Conservation (phyloP, 2,113 vertebrate genomes). For the Rhea americana region DNA sequence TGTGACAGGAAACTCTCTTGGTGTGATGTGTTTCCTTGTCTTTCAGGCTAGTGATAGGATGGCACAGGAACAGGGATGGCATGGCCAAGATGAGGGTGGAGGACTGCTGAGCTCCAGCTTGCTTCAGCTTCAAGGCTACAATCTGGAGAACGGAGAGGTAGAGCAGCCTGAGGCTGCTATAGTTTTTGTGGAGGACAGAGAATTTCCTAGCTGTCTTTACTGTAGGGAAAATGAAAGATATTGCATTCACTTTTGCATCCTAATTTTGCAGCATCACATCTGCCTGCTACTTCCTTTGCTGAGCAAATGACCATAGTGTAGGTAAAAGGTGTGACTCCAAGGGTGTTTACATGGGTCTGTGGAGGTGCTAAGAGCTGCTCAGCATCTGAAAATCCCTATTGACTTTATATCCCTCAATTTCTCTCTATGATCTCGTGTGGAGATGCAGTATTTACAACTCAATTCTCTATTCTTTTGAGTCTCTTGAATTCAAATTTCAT, state of each 20-base stretch:
- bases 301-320: neutral
- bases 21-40: neutral
- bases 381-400: neutral
- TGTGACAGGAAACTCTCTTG: neutral
- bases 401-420: neutral
- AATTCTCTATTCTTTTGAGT: neutral
- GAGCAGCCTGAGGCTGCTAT: neutral
- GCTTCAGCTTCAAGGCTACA: neutral
- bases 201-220: neutral
- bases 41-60: neutral
- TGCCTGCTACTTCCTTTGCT: neutral
- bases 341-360: neutral
- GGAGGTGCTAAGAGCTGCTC: neutral
- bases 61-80: neutral
- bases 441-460: conserved; percentile 8
- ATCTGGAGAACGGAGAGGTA: neutral
- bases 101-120: neutral
- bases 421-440: neutral
- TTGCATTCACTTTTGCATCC: neutral
- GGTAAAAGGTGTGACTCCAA: neutral
- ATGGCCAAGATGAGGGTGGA: neutral
- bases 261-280: neutral
- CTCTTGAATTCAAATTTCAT: neutral
- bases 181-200: neutral
- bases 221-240: neutral